phyloP scores from a whole-genome alignment of 2,888 invertebrate species.

The Sphaeridia pumilis region DNA sequence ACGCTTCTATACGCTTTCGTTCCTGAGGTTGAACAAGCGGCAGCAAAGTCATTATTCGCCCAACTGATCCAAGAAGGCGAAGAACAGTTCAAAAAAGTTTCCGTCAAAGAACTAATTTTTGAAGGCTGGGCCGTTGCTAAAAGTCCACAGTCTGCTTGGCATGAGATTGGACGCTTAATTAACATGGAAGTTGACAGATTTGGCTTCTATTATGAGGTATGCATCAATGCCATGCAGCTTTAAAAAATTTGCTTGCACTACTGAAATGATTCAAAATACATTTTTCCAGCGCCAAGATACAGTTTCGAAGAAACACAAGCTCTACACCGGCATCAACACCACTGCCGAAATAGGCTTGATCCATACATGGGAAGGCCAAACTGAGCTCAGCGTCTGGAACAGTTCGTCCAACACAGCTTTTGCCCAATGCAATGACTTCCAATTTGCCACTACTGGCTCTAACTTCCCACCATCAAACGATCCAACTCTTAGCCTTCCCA shows the following conservation, averaged over 20 bases:
- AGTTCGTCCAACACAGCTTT: too few species aligned
- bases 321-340: neutral
- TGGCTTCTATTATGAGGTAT: constrained; percentile 8
- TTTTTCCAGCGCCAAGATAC: too few species aligned
- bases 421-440: too few species aligned
- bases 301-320: too few species aligned
- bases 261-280: too few species aligned
- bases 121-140: constrained; percentile 12
- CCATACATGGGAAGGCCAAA: constrained; percentile 15
- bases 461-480: constrained; percentile 30
- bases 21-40: neutral
- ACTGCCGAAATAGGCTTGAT: too few species aligned
- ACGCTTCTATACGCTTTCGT: constrained; percentile 5
- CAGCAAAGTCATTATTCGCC: neutral
- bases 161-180: neutral
- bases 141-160: neutral
- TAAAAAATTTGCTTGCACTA: too few species aligned
- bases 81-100: constrained; percentile 1
- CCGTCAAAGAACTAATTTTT: constrained; percentile 15
- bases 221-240: too few species aligned
- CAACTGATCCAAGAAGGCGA: neutral
- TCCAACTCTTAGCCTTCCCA: too few species aligned
- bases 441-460: too few species aligned
- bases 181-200: neutral
- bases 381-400: too few species aligned